phyloP scores from a whole-genome alignment of 1,140 invertebrate species.

The Lucilia cuprina region DNA sequence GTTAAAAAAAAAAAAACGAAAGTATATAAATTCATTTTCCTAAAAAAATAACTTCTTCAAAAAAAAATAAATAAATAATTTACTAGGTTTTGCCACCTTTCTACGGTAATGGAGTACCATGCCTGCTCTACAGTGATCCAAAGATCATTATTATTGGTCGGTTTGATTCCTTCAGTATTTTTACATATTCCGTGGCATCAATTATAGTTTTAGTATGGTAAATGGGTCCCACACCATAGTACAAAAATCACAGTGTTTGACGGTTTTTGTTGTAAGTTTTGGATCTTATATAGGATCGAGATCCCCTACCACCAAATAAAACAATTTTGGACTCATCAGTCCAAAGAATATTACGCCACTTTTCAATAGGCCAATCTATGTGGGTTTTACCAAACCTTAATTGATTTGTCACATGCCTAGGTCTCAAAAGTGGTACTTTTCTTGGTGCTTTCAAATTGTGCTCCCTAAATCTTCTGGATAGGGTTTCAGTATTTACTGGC shows the following conservation, averaged over 20 bases:
- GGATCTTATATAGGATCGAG: slow-evolving; percentile 21
- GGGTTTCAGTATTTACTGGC: not conserved
- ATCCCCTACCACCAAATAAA: slow-evolving; percentile 38
- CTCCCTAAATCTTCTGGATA: not conserved
- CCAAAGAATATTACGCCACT: slow-evolving; percentile 38
- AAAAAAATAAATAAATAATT: too few relatives aligned
- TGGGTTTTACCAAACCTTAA: slow-evolving; percentile 29
- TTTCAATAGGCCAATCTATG: not conserved
- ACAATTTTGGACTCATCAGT: slow-evolving; percentile 37
- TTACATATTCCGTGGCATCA: slow-evolving; percentile 37
- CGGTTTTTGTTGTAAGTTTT: too few relatives aligned
- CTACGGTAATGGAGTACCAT: slow-evolving; percentile 40
- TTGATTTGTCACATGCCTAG: slow-evolving; percentile 15
- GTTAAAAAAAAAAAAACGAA: too few relatives aligned
- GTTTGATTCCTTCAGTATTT: slow-evolving; percentile 43
- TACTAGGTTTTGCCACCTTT: slow-evolving; percentile 42
- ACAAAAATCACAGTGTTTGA: not conserved
- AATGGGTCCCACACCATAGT: slow-evolving; percentile 44
- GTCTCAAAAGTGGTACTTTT: slow-evolving; percentile 6
- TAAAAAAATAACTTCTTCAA: too few relatives aligned
- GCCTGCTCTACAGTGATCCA: slow-evolving; percentile 34
- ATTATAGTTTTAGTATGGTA: slow-evolving; percentile 41
- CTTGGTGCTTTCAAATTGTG: not conserved
- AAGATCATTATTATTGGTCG: not conserved
- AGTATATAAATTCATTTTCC: too few relatives aligned